Evolutionary conservation across 1,140 invertebrate species (phyloP), one percentile per base, ranked within the genome.

Genomic region (Sitobion miscanthi): DNA sequence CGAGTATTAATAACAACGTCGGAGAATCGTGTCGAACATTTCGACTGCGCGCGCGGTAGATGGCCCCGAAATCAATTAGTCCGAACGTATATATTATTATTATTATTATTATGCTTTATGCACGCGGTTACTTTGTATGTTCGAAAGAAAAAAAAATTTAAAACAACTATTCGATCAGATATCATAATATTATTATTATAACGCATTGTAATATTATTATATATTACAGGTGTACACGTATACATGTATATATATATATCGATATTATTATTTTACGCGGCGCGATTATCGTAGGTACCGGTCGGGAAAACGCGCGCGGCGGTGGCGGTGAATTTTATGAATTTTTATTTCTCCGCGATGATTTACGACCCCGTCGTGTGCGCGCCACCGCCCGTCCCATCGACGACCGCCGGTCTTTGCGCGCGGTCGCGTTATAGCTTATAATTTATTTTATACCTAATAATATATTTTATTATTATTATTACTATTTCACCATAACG

Each of bases 41-140:
- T 77, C 62, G 30, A 35, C 14, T n/a, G 62, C 11, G 9, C 62
- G 30, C 62, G 62, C 62, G 30, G 62, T 62, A 69, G 62, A 69
- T n/a, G 49, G 62, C 62, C 62, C 62, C 62, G 62, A 77, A 77
- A 77, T 77, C 62, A 77, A 77, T 77, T 77, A 77, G 62, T 77
- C 62, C 14, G 17, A 77, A 77, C 62, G 62, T 77, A 77, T 69
- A 69, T 17, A n/a, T 77, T 69, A 69, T n/a, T 23, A 62, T 54
- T 54, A 69, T 69, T 69, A 35, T 77, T 30, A 30, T 30, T 25
- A 30, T 30, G 25, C 62, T 3, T 30, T n/a, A n/a, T n/a, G 4
- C 62, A 30, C 11, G 62, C 30, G 25, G 62, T 69, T 69, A 69
- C 30, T 30, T 69, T 14, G 62, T 69, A 11, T 69, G 3, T 69